Conservation (phyloP, 1,140 invertebrate species). For the Cataglyphis hispanica region DNA sequence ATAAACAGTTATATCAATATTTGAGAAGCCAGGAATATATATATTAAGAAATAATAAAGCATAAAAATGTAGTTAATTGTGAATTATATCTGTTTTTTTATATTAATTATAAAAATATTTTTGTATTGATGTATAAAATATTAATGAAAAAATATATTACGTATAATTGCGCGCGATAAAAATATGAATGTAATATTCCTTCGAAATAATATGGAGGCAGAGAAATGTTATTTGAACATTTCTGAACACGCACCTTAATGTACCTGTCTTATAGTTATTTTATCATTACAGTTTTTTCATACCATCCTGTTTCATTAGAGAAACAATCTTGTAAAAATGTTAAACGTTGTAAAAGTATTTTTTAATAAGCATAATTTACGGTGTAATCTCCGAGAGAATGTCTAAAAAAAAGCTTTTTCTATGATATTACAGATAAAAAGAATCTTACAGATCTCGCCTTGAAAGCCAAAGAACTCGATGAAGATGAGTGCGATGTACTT, state of each 20-base stretch:
- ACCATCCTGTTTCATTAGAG: neutral
- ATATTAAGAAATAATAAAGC: neutral
- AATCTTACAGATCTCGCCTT: neutral
- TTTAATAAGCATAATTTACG: neutral
- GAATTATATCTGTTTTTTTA: neutral
- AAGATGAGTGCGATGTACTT: neutral
- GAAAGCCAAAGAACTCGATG: neutral
- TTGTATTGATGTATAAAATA: neutral
- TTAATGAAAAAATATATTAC: neutral
- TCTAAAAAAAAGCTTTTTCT: neutral
- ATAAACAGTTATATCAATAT: neutral
- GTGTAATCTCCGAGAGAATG: neutral
- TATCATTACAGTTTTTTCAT: slow-evolving; percentile 6
- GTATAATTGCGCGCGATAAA: slow-evolving; percentile 16
- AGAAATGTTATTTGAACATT: neutral
- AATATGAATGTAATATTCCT: neutral
- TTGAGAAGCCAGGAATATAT: neutral
- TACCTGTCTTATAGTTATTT: neutral
- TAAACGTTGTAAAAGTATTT: neutral
- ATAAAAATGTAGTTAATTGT: neutral
- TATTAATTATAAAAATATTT: neutral
- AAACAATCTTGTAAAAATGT: neutral
- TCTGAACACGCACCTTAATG: neutral
- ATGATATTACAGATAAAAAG: neutral
- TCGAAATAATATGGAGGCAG: neutral